Conservation (phyloP, 1,140 invertebrate genomes). For the Hetaerina americana region DNA sequence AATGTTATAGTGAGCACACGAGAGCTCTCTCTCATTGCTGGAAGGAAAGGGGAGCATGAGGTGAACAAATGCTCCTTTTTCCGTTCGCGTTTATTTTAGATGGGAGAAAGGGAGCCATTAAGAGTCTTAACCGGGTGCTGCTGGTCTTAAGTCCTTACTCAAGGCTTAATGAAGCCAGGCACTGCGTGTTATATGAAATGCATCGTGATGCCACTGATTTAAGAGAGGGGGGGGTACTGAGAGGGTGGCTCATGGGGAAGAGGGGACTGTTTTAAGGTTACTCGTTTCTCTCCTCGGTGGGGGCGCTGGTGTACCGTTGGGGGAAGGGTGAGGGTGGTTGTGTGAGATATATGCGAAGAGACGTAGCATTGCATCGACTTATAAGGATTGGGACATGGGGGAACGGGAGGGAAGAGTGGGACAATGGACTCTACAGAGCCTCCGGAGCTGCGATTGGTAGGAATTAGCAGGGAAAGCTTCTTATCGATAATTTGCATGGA, state of each 20-base stretch:
- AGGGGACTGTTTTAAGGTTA: no score
- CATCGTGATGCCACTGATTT: no score
- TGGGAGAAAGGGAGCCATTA: not conserved
- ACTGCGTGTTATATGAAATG: not conserved
- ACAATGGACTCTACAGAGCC: not conserved
- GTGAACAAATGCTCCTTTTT: not conserved
- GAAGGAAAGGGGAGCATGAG: not conserved
- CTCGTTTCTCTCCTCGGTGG: no score
- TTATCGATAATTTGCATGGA: not conserved
- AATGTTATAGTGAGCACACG: no score
- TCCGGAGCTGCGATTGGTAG: not conserved
- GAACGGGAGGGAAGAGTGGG: not conserved
- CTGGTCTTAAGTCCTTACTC: not conserved
- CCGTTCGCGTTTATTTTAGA: not conserved
- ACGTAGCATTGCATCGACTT: not conserved
- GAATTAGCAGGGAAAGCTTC: not conserved
- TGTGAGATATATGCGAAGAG: no score
- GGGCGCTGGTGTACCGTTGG: not conserved
- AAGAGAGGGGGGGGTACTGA: no score
- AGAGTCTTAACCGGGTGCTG: not conserved
- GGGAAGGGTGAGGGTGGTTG: not conserved
- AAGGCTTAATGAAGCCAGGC: not conserved
- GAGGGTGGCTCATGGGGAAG: no score
- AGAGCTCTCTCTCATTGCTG: no score
- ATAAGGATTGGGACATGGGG: not conserved